Evolutionary conservation across 2,113 vertebrate species (phyloP), one percentile per base, ranked within the genome.

Genomic region (Bufo bufo): DNA sequence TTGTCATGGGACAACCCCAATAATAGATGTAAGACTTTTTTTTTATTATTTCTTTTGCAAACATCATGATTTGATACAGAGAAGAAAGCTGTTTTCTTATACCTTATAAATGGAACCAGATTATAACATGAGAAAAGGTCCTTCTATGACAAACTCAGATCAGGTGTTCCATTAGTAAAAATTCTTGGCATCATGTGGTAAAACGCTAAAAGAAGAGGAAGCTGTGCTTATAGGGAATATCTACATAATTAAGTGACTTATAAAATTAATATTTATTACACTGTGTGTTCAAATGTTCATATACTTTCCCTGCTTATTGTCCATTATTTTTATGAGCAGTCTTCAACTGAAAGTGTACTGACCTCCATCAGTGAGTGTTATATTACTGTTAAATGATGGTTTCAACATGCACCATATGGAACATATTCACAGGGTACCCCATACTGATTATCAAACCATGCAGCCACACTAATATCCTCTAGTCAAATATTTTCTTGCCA

Each of bases 301-400:
- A 84, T 59, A 71, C 49, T 74, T 87, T 87, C n/a, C 10, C 72
- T 78, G 81, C 59, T 58, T 78, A 84, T 77, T 89, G 74, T 78
- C 59, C 74, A 89, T 84, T 78, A 69, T 84, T 84, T 84, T 84
- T 78, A 89, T 66, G 72, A 78, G 59, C 47, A 71, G 80, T 84
- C 16, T 89, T 84, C 61, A 89, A 58, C 45, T 84, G 65, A 77
- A 75, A 69, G 50, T 75, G 33, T 82, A 84, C 19, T 69, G 82
- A 84, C 80, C 87, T 89, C 81, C 72, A 84, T 78, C 81, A 84
- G 63, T 66, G 71, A 84, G 87, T 78, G 81, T 84, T 89, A 84
- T 78, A 78, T 89, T 89, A 89, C 72, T 69, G 82, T 77, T 89
- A 89, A 89, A 89, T 84, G 87, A 89, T 89, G 80, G 47, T 66